Conservation (phyloP, 2,888 invertebrate genomes). For the Lathronympha strigana region DNA sequence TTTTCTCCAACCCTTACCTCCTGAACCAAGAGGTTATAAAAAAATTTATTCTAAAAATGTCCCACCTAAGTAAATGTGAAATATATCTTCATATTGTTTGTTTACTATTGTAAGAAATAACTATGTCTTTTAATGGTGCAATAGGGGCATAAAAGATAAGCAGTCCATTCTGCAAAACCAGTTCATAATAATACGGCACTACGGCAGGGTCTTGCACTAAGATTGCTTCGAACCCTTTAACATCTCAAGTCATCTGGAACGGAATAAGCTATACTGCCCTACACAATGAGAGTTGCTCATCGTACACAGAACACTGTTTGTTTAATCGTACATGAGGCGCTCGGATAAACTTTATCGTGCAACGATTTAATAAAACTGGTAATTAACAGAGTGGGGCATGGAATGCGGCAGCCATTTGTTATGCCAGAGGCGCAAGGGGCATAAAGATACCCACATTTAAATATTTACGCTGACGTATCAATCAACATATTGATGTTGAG, state of each 20-base stretch:
- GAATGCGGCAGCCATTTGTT: constrained; percentile 79
- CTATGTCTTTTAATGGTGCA: too few relatives aligned
- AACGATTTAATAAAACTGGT: constrained; percentile 53
- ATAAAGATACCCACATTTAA: constrained; percentile 72
- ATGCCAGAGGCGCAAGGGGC: constrained; percentile 65
- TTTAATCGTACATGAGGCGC: constrained; percentile 40
- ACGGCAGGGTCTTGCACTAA: background rate
- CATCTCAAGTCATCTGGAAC: constrained; percentile 18
- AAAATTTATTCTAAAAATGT: too few relatives aligned
- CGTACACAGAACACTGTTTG: constrained; percentile 35
- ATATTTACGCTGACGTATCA: constrained; percentile 68
- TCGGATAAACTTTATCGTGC: constrained; percentile 42
- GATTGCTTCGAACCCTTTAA: constrained; percentile 1
- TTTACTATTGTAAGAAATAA: too few relatives aligned
- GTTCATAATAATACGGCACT: too few relatives aligned
- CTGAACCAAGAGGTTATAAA: too few relatives aligned
- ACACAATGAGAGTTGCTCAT: constrained; percentile 19
- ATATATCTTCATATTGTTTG: too few relatives aligned
- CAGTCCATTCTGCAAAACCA: too few relatives aligned
- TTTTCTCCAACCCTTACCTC: too few relatives aligned
- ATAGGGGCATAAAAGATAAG: too few relatives aligned
- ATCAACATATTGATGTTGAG: constrained; percentile 68
- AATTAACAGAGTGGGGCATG: constrained; percentile 64
- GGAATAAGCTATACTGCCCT: constrained; percentile 14
- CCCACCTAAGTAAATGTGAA: too few relatives aligned